Evolutionary conservation across 2,797 vertebrate species (phyloP).

Genomic region (Chloroceryle inda): DNA sequence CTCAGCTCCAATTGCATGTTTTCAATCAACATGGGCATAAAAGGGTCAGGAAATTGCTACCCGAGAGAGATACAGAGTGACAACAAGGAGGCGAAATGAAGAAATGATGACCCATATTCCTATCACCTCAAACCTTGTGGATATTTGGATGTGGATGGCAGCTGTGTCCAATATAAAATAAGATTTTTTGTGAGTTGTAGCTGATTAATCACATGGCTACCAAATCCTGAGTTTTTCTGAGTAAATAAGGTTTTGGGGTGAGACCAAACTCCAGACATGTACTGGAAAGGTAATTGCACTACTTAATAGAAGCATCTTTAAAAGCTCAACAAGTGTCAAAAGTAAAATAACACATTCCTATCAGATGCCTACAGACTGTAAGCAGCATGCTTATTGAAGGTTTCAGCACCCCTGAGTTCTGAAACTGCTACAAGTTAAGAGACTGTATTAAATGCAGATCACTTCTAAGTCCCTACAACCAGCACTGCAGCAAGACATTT

Average conservation of each 20-base stretch:
- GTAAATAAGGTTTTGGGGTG: neutral
- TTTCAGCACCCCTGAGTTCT: neutral
- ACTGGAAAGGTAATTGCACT: neutral
- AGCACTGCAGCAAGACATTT: constrained; percentile 53
- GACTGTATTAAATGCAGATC: constrained; percentile 57
- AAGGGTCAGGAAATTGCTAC: neutral
- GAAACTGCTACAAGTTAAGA: constrained; percentile 33
- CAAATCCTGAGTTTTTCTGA: neutral
- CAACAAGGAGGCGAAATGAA: neutral
- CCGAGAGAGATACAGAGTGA: neutral
- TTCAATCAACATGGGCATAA: neutral
- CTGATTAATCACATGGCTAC: neutral
- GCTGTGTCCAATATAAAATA: neutral
- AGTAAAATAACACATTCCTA: neutral
- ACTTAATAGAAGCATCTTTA: neutral
- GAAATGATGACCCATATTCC: fast-evolving
- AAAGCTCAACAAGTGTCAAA: neutral
- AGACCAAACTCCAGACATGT: neutral
- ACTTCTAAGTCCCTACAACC: constrained; percentile 46
- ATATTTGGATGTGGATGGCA: neutral
- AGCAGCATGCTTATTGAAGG: neutral
- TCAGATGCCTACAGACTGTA: neutral
- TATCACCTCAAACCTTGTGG: neutral
- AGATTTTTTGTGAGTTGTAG: neutral
- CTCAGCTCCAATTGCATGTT: neutral